Evolutionary conservation across 2,797 vertebrate species (phyloP).

Genomic region (Myiothlypis coronata): DNA sequence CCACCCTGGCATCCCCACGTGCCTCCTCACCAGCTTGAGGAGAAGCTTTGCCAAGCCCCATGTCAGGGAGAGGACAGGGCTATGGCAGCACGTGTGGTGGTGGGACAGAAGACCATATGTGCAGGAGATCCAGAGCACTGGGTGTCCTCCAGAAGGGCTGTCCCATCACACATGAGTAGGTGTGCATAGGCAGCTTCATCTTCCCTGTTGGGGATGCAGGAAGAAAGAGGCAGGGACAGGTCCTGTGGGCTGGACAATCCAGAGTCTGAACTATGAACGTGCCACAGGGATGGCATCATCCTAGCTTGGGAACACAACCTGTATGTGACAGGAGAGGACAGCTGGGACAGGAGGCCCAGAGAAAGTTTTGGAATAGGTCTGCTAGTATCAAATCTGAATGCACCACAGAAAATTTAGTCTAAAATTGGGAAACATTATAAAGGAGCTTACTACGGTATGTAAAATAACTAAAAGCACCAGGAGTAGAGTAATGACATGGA

Average conservation of each 20-base stretch:
- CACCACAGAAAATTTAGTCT: background rate
- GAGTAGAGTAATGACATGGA: background rate
- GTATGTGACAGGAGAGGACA: background rate
- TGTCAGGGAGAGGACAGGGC: background rate
- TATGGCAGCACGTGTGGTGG: fast-evolving
- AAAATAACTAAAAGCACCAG: background rate
- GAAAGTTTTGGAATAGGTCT: background rate
- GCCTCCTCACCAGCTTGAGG: background rate
- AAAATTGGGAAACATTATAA: background rate
- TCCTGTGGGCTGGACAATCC: too few relatives aligned
- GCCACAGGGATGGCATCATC: background rate
- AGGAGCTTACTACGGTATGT: background rate
- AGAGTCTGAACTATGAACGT: fast-evolving
- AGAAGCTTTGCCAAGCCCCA: background rate
- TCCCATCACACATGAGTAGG: fast-evolving
- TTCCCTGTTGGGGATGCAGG: background rate
- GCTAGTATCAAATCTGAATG: background rate
- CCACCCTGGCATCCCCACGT: background rate
- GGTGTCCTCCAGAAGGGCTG: background rate
- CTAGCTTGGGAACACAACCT: background rate
- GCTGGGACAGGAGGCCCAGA: background rate
- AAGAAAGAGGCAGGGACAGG: background rate
- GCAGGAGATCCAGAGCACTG: background rate
- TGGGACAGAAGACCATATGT: background rate
- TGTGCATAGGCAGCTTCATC: background rate